These are phyloP conservation scores for Caretta caretta DNA, from an alignment of 2,113 vertebrate genomes.

Conservation along the genomic window DNA sequence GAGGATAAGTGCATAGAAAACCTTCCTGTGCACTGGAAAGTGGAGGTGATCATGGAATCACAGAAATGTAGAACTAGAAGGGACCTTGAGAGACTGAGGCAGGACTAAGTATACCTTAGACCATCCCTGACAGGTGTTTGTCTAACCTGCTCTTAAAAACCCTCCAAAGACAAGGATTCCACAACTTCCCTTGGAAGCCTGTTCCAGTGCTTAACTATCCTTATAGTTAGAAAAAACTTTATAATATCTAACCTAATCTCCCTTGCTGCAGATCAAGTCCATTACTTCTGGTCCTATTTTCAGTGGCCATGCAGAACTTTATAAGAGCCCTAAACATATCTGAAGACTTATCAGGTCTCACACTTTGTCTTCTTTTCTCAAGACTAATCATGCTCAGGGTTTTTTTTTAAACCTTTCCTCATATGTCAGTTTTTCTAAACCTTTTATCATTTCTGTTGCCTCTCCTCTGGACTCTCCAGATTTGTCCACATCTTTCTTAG, in stretches of 20 bases:
- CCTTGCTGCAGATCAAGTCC: background rate
- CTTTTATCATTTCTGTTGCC: background rate
- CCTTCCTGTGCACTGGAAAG: background rate
- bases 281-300: background rate
- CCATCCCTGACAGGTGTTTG: background rate
- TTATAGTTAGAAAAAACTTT: background rate
- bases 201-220: background rate
- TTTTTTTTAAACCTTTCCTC: background rate
- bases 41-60: fast-evolving
- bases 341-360: background rate
- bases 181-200: background rate
- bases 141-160: background rate
- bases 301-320: background rate
- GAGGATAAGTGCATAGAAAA: background rate
- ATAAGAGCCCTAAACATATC: background rate
- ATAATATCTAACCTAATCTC: background rate
- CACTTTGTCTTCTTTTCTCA: background rate
- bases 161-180: background rate
- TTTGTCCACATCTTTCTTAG: background rate
- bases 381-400: background rate
- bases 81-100: background rate
- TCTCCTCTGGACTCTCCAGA: background rate
- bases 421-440: background rate
- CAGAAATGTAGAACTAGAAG: background rate
- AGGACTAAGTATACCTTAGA: background rate